Evolutionary conservation across 2,888 invertebrate genomes (phyloP).

Genomic region (Cephus spinipes): DNA sequence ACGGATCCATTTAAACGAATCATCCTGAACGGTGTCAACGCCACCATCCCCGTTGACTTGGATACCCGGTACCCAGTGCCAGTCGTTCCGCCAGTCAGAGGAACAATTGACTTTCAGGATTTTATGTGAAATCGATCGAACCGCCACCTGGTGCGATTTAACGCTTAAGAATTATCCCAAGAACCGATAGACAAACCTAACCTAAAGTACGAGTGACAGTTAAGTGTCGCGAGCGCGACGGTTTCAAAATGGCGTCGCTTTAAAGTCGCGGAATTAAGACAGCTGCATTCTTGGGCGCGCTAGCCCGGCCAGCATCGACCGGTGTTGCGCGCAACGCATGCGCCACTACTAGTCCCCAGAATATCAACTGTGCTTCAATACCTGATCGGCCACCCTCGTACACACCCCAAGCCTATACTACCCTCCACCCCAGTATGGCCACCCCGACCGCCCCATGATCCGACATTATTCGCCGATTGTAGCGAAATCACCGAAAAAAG

Average conservation of each 20-base stretch:
- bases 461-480: slow-evolving; percentile 41
- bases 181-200: not conserved
- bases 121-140: not conserved
- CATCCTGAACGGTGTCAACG: not conserved
- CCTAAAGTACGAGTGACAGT: not conserved
- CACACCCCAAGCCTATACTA: slow-evolving; percentile 23
- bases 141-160: not conserved
- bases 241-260: slow-evolving; percentile 54
- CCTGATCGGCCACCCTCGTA: slow-evolving; percentile 46
- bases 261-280: slow-evolving; percentile 47
- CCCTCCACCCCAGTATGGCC: slow-evolving; percentile 28
- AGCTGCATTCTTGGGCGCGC: slow-evolving; percentile 48
- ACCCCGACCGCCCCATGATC: slow-evolving; percentile 32
- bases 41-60: not conserved
- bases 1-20: not conserved
- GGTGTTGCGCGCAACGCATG: slow-evolving; percentile 50
- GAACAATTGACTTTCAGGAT: slow-evolving; percentile 2
- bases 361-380: slow-evolving; percentile 57
- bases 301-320: slow-evolving; percentile 65
- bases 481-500: slow-evolving; percentile 35
- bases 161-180: not conserved
- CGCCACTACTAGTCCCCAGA: slow-evolving; percentile 53
- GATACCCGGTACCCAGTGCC: not conserved
- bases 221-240: not conserved
- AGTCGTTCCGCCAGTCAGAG: not conserved